Percentiles rank a stretch among this genome's conserved stretches.
These are phyloP conservation scores for Telmatochromis brichardi DNA, from an alignment of 2,113 vertebrate species.

Conservation along the genomic window DNA sequence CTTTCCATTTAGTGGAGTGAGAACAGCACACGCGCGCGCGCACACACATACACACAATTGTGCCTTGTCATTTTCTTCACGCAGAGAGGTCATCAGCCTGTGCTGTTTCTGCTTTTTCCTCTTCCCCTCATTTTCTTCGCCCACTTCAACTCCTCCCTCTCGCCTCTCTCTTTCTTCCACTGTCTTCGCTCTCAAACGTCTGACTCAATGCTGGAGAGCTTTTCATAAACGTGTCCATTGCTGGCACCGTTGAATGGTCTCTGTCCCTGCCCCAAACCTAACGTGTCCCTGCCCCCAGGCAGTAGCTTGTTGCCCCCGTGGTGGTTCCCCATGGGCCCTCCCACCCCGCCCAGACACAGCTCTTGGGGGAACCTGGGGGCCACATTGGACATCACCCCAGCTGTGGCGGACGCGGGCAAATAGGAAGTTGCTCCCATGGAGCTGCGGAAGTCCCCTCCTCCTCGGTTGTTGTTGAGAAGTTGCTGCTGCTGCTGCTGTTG, in stretches of 20 bases:
- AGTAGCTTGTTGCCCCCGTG: constrained; percentile 67
- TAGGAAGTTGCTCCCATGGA: constrained; percentile 91
- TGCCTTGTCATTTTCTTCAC: constrained; percentile 25
- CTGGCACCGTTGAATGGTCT: constrained; percentile 98
- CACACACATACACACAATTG: background rate
- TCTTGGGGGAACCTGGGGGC: constrained; percentile 90
- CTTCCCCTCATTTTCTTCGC: constrained; percentile 11
- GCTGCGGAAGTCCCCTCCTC: constrained; percentile 94
- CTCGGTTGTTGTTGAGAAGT: constrained; percentile 83
- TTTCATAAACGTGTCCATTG: constrained; percentile 99
- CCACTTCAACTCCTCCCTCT: constrained; percentile 33
- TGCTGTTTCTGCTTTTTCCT: background rate
- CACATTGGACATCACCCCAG: constrained; percentile 75
- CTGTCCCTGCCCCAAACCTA: constrained; percentile 76
- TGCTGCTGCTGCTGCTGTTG: constrained; percentile 81
- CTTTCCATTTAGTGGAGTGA: constrained; percentile 7
- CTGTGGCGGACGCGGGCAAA: constrained; percentile 78
- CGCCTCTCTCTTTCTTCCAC: background rate
- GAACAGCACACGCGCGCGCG: background rate
- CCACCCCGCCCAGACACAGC: constrained; percentile 75
- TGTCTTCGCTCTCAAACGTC: constrained; percentile 86
- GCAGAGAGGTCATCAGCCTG: constrained; percentile 10
- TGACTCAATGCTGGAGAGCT: constrained; percentile 99
- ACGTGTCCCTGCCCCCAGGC: constrained; percentile 67
- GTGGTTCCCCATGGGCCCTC: constrained; percentile 71